Conservation (phyloP, 2,797 vertebrate species). For the Sebastes elongatus region DNA sequence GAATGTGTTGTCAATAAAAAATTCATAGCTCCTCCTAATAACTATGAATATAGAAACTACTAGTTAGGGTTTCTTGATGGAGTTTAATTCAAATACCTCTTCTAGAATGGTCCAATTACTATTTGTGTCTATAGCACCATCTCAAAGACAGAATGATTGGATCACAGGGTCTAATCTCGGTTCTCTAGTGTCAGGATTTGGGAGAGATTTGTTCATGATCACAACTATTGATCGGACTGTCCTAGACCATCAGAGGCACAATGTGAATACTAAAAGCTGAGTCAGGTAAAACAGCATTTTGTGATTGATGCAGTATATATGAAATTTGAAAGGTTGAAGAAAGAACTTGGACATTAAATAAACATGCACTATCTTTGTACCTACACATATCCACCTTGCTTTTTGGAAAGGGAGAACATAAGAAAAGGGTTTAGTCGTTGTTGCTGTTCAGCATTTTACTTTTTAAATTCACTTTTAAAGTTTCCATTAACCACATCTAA, state of each 20-base stretch:
- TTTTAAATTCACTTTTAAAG: not conserved
- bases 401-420: not conserved
- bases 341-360: not conserved
- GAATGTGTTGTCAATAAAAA: not conserved
- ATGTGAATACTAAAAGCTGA: conserved; percentile 6
- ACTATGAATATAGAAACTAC: not conserved
- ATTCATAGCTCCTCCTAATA: not conserved
- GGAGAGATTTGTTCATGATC: conserved; percentile 31
- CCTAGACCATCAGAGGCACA: not conserved
- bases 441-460: not conserved
- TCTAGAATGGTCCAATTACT: not conserved
- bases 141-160: conserved; percentile 3
- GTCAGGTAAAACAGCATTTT: not conserved
- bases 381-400: not conserved
- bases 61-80: not conserved
- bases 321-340: not conserved
- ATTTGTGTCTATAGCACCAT: not conserved
- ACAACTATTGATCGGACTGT: conserved; percentile 18
- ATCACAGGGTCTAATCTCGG: conserved; percentile 19
- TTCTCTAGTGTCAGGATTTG: conserved; percentile 17
- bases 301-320: not conserved
- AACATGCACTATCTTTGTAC: not conserved
- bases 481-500: too few species aligned
- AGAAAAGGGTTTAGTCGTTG: not conserved
- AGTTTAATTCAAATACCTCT: not conserved